phyloP scores from a whole-genome alignment of 2,888 invertebrate species.

The Limnephilus marmoratus region DNA sequence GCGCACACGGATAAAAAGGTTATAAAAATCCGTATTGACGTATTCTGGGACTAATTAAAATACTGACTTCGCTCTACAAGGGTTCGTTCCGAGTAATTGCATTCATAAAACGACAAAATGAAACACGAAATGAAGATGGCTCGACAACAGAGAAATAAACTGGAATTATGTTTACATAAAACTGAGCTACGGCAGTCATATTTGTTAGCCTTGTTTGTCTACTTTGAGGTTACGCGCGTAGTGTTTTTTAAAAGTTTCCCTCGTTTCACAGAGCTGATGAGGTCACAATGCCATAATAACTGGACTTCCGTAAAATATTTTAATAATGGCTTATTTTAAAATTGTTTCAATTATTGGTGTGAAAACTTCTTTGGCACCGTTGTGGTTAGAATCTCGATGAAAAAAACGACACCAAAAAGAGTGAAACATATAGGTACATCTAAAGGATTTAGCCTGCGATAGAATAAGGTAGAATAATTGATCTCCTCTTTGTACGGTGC shows the following conservation, averaged over 20 bases:
- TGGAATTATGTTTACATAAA: slow-evolving; percentile 16
- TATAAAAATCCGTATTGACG: background rate
- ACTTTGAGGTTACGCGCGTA: slow-evolving; percentile 6
- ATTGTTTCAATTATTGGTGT: too few relatives aligned
- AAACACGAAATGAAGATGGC: slow-evolving; percentile 11
- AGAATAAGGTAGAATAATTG: too few relatives aligned
- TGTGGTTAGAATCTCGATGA: too few relatives aligned
- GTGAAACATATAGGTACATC: too few relatives aligned
- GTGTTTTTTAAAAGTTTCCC: background rate
- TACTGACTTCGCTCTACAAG: slow-evolving; percentile 6
- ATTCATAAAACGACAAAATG: slow-evolving; percentile 39
- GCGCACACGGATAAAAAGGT: background rate
- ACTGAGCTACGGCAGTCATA: slow-evolving; percentile 8
- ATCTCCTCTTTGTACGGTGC: too few relatives aligned
- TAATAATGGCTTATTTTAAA: background rate
- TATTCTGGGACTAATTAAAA: background rate
- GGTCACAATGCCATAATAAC: background rate
- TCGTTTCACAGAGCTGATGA: background rate
- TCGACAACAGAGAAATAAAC: slow-evolving; percentile 33
- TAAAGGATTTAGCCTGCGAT: too few relatives aligned
- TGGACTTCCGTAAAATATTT: background rate
- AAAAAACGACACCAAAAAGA: too few relatives aligned
- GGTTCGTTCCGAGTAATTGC: slow-evolving; percentile 26
- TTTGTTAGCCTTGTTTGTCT: background rate
- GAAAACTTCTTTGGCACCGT: too few relatives aligned